A percentile compares a stretch with the other conserved stretches of the same genome.
Evolutionary conservation across 2,888 invertebrate species (phyloP).

Genomic region (Priapulus caudatus): DNA sequence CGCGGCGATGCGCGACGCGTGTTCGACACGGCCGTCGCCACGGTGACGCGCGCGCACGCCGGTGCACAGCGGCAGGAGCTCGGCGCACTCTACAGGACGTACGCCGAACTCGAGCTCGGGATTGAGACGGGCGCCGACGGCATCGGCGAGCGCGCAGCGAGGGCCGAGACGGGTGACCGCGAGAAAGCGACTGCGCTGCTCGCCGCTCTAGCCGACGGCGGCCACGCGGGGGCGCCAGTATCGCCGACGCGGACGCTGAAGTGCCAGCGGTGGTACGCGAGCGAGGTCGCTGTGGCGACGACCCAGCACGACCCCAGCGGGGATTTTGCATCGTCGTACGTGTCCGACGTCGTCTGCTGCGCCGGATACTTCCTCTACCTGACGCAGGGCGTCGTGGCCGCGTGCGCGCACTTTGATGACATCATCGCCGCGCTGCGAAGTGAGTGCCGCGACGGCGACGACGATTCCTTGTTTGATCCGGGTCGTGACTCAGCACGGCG

Average conservation of each 20-base stretch:
- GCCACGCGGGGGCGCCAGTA: not conserved
- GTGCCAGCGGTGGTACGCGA: not conserved
- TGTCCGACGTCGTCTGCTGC: conserved; percentile 20
- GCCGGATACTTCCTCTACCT: conserved; percentile 32
- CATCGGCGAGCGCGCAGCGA: not conserved
- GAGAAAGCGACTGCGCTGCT: not conserved
- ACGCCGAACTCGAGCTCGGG: conserved; percentile 17
- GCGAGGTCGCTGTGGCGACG: not conserved
- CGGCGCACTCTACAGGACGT: conserved; percentile 13
- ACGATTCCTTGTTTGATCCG: not conserved
- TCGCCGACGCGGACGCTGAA: not conserved
- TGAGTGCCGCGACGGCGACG: not conserved
- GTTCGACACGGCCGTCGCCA: conserved; percentile 27
- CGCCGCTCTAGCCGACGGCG: not conserved
- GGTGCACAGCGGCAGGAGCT: not conserved
- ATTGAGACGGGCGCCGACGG: not conserved
- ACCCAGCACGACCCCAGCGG: not conserved
- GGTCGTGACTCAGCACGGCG: not conserved
- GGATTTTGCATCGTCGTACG: not conserved
- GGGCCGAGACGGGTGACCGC: too few species aligned
- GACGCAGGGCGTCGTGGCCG: conserved; percentile 23
- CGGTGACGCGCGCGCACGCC: conserved; percentile 14
- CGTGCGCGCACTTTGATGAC: conserved; percentile 18
- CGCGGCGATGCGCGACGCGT: conserved; percentile 27
- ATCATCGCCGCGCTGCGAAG: not conserved